Base-by-base conservation (phyloP, 2,797 vertebrate species). In the Buceros bicornis region DNA sequence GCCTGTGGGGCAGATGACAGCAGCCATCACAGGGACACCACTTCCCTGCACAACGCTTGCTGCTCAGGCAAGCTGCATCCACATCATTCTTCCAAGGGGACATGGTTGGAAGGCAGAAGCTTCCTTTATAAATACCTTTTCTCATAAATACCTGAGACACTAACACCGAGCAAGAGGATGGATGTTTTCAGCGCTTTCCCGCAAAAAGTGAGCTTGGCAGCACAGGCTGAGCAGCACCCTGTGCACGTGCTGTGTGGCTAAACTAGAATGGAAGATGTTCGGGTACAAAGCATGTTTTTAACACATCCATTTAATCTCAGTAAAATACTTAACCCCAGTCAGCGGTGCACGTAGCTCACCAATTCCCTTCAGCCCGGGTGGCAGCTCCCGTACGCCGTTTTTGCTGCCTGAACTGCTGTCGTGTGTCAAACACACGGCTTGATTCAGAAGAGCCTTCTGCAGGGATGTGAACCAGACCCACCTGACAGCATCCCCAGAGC, bases 1-100 rank as follows among this genome's bases (percentile, higher is more conserved):
- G 53, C 29, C n/a, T 6, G 6, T 2, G 8, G 67, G 58, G 50
- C 53, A 76, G 50, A 33, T 1, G 6, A 29, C 45, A 84, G 53
- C 33, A 61, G 71, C 60, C 8, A 0, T 28, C 28, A 47, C 0
- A 0, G 43, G 18, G 61, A 54, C 18, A 40, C 16, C 3, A 6
- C 29, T 16, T 8, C 31, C 19, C 31, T 0, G 0, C 11, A 7
- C 62, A 79, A 54, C 45, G 14, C 43, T 29, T 45, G 54, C 40
- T 51, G 64, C 72, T 56, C 48, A 28, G 47, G 26, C n/a, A 87
- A 70, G 57, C 50, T 51, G 24, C 33, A 76, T 20, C 35, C 35
- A 21, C 1, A 0, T 29, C 21, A 3, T 10, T 48, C 48, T 82
- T 79, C 37, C 16, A 54, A 51, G n/a, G 12, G 56, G 18, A 17